Percentiles rank a stretch among this genome's conserved stretches.
These are phyloP conservation scores for Frankliniella fusca DNA, from an alignment of 2,888 invertebrate genomes.

Conservation along the genomic window DNA sequence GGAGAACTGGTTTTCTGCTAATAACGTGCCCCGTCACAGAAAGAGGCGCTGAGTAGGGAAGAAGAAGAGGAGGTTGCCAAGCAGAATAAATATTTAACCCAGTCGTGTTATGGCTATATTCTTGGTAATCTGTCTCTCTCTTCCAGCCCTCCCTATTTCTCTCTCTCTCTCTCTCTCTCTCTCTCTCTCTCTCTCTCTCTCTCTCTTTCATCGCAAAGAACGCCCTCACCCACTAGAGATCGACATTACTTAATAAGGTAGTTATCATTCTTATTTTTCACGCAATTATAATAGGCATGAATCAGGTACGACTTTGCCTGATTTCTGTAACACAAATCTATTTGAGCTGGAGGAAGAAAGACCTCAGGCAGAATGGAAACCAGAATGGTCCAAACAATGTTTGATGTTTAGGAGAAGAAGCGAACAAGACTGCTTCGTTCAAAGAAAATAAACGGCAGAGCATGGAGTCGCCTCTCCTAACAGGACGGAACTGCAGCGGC, in stretches of 20 bases:
- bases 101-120: neutral
- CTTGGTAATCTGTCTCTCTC: neutral
- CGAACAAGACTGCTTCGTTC: too few relatives aligned
- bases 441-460: too few relatives aligned
- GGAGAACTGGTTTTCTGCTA: neutral
- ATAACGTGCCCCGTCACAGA: neutral
- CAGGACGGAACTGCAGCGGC: too few relatives aligned
- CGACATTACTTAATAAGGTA: neutral
- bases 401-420: too few relatives aligned
- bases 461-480: too few relatives aligned
- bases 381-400: too few relatives aligned
- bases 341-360: neutral
- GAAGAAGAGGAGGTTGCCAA: neutral
- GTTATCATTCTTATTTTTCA: neutral
- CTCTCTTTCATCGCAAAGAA: neutral
- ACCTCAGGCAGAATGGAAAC: neutral
- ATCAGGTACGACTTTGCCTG: neutral
- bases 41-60: neutral
- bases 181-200: neutral
- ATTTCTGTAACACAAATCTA: neutral
- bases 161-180: neutral
- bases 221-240: neutral
- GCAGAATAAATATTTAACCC: neutral
- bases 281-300: constrained; percentile 7
- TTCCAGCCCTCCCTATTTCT: neutral